Evolutionary conservation across 2,797 vertebrate species (phyloP), one percentile per base, ranked within the genome.

Genomic region (Champsocephalus gunnari): DNA sequence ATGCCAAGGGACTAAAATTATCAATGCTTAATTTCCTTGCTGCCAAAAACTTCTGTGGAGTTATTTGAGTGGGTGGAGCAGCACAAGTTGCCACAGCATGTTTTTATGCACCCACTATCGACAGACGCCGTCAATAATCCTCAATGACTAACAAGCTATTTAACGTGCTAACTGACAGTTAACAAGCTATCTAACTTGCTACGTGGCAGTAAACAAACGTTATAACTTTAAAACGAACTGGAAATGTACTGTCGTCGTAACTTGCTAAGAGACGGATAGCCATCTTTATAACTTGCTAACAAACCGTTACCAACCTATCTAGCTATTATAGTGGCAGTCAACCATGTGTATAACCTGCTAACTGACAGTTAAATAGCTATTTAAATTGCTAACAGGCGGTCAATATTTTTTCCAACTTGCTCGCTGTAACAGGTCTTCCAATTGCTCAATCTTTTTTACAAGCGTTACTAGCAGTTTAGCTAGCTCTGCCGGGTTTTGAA

Each of bases 11-110:
- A 5, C 7, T 7, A 3, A 44, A 43, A 67, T 59, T 13, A 65
- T 11, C 3, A 1, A 24, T 53, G 47, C 43, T 24, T 14, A 3
- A 2, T 53, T 51, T 67, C 12, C 9, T 12, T 51, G 44, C 38
- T 59, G 50, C 32, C 32, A 32, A 49, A 49, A 59, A 34, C 12
- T 14, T 12, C 19, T 51, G 45, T 57, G 21, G 21, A 51, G 38
- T 48, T 19, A 34, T 71, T 58, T 71, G 45, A 61, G 45, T 67
- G 12, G 41, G 45, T 53, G 54, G 41, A 67, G 9, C 12, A 73
- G 19, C 8, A 60, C 48, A 62, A 66, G 16, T 61, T 58, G n/a
- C 34, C 3, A 19, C 21, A 63, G 56, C 19, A 51, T 13, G 12
- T 61, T 68, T 68, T 21, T 3, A 67, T 38, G 12, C 14, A 44